These are phyloP conservation scores for Harmothoe impar DNA, from an alignment of 2,888 invertebrate species.

Conservation along the genomic window DNA sequence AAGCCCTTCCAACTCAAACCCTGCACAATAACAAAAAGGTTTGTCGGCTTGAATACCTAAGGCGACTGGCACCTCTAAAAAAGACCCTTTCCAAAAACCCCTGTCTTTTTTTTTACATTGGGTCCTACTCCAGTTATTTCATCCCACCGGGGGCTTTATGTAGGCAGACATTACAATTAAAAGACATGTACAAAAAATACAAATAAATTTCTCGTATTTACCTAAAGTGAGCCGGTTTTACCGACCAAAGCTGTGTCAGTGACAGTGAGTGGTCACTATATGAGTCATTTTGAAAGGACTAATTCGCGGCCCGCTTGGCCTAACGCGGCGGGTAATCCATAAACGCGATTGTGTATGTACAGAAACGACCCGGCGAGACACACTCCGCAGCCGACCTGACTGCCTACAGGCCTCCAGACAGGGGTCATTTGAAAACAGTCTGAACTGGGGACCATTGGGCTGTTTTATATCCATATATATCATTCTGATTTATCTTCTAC, in stretches of 20 bases:
- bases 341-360: not conserved
- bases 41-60: constrained; percentile 40
- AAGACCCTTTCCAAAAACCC: constrained; percentile 60
- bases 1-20: constrained; percentile 37
- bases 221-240: constrained; percentile 29
- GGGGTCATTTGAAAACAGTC: constrained; percentile 52
- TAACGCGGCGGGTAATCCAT: not conserved
- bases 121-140: not conserved
- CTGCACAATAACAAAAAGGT: constrained; percentile 44
- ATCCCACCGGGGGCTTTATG: constrained; percentile 45
- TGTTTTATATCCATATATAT: constrained; percentile 12
- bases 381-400: not conserved
- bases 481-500: not conserved
- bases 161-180: constrained; percentile 46
- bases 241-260: not conserved
- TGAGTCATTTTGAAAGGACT: not conserved
- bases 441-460: constrained; percentile 24
- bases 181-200: constrained; percentile 53
- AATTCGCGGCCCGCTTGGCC: not conserved
- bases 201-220: not conserved
- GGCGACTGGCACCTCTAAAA: constrained; percentile 52
- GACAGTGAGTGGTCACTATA: not conserved
- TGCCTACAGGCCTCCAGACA: constrained; percentile 44
- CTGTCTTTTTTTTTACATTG: constrained; percentile 39
- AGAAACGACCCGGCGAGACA: not conserved